Base-by-base conservation (phyloP, 1,140 invertebrate species). In the Mamestra configurata region DNA sequence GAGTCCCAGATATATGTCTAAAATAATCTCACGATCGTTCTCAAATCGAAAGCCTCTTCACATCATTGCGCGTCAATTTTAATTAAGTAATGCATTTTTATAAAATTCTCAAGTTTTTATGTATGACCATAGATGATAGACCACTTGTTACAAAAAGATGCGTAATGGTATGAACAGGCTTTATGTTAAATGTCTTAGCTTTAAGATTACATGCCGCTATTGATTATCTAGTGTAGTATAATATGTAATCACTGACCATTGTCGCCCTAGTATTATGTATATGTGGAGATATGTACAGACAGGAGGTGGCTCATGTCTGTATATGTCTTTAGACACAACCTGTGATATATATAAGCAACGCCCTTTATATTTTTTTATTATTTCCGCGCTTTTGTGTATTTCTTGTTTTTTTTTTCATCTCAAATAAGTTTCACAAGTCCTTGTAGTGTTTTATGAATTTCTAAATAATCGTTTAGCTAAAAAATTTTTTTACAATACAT, bases 331-430 rank as follows among this genome's bases (percentile, higher is more conserved):
- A 86, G 77, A 88, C 64, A 73, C 84, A 88, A 90, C 88, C 90
- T 91, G 90, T 91, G 90, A 91, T 91, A 91, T 88, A 82, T 86
- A 85, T 86, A 89, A 88, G 80, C 82, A 87, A 85, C 88, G 79
- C 81, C 83, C 83, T 80, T 72, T 75, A 20, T 64, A 4, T 10
- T 27, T 10, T 22, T 27, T 57, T 43, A 20, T 55, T 18, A 43
- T 57, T 43, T 18, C 8, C 4, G 13, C 40, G 40, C 20, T 24
- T 70, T 27, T 57, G 22, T 24, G 4, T 57, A 24, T 13, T 27
- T 15, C 7, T 13, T 24, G 3, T 2, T 27, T 24, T 49, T 70
- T n/a, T 68, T 27, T 46, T 24, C n/a, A 46, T 18, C 61, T 20
- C 35, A 66, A 22, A 11, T 31, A 40, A 43, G 10, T 66, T 35